phyloP scores from a whole-genome alignment of 2,888 invertebrate genomes.

The Drosophila histrio region DNA sequence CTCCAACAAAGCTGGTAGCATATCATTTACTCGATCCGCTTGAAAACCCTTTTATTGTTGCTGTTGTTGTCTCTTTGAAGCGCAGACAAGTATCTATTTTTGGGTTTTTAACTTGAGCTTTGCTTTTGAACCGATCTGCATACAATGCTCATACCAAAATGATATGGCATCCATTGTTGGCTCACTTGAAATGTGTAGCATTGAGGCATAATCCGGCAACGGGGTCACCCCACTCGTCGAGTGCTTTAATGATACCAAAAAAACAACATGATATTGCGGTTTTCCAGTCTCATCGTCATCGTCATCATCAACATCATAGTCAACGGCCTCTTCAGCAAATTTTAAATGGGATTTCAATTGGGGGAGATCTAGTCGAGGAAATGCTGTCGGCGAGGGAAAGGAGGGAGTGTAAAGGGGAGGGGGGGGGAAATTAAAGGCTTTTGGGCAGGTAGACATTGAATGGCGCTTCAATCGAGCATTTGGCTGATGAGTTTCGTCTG shows the following conservation, averaged over 20 bases:
- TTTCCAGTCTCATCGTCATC: constrained; percentile 42
- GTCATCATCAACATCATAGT: constrained; percentile 22
- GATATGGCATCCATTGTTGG: constrained; percentile 56
- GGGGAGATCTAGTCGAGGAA: neutral
- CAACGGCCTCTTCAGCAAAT: constrained; percentile 27
- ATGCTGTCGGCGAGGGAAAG: constrained; percentile 12
- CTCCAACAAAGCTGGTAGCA: constrained; percentile 55
- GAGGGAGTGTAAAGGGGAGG: neutral
- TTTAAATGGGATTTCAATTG: constrained; percentile 49
- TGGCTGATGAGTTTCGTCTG: constrained; percentile 43
- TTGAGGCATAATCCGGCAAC: constrained; percentile 29
- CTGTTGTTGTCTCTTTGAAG: constrained; percentile 8
- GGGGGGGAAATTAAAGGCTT: constrained; percentile 20
- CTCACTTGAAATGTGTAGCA: constrained; percentile 62
- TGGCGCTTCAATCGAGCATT: constrained; percentile 47
- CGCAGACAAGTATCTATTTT: constrained; percentile 36
- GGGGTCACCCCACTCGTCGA: neutral
- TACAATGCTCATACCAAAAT: constrained; percentile 60
- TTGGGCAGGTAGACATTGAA: constrained; percentile 72
- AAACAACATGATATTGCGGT: constrained; percentile 71
- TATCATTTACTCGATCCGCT: constrained; percentile 47
- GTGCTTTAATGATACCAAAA: constrained; percentile 65
- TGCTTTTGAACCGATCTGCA: constrained; percentile 53
- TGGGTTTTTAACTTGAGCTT: neutral
- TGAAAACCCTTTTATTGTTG: constrained; percentile 41